These are phyloP conservation scores for Anguilla anguilla DNA, from an alignment of 2,797 vertebrate genomes.

Conservation along the genomic window DNA sequence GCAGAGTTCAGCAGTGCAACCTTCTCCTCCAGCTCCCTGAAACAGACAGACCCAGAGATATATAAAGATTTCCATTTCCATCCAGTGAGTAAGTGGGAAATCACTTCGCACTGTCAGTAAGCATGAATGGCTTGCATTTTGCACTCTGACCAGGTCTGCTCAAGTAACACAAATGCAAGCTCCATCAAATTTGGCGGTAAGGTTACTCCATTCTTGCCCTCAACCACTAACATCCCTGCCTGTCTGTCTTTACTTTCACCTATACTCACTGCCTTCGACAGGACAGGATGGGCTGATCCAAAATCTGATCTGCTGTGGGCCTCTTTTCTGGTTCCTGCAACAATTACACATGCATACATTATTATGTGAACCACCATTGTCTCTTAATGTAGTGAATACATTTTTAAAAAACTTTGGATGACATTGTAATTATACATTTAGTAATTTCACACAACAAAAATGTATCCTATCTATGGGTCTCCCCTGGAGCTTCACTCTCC, in stretches of 20 bases:
- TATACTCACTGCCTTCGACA: constrained; percentile 80
- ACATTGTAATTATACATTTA: not conserved
- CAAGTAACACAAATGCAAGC: not conserved
- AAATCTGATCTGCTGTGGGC: constrained; percentile 87
- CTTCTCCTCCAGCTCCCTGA: constrained; percentile 89
- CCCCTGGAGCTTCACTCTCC: not conserved
- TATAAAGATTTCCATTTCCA: not conserved
- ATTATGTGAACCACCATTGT: not conserved
- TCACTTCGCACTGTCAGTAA: not conserved
- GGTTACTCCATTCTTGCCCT: not conserved
- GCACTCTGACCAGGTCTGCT: not conserved
- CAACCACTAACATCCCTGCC: constrained; percentile 40
- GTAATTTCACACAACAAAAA: not conserved
- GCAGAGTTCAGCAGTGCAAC: constrained; percentile 89
- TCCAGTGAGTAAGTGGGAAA: not conserved
- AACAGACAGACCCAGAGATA: constrained; percentile 41
- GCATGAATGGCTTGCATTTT: not conserved
- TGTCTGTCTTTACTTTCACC: not conserved
- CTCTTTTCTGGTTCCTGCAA: constrained; percentile 91
- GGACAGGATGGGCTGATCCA: constrained; percentile 83
- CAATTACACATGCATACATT: constrained; percentile 40
- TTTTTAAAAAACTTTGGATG: not conserved
- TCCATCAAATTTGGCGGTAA: not conserved
- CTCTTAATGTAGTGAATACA: not conserved
- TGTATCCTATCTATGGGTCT: not conserved